phyloP scores from a whole-genome alignment of 2,113 vertebrate genomes.

The Datnioides undecimradiatus region DNA sequence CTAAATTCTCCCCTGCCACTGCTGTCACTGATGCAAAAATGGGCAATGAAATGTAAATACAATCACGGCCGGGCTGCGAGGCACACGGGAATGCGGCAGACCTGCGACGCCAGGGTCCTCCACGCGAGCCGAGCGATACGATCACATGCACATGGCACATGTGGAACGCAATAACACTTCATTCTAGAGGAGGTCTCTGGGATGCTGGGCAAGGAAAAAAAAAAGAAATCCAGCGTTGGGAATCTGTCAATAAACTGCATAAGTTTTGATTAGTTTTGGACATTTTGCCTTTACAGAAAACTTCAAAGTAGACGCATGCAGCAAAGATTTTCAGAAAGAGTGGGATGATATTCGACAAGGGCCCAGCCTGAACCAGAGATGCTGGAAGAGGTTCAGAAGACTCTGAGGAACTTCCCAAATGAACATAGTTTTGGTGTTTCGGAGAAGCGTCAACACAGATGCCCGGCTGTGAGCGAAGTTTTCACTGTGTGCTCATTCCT shows the following conservation, averaged over 20 bases:
- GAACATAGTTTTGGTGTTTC: conserved; percentile 14
- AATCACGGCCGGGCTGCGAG: neutral
- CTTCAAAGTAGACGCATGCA: conserved; percentile 17
- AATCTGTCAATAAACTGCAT: conserved; percentile 24
- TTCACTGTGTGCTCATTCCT: conserved; percentile 21
- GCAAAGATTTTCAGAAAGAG: conserved; percentile 17
- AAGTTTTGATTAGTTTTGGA: conserved; percentile 35
- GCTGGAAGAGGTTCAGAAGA: conserved; percentile 46
- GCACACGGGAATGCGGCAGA: conserved; percentile 9
- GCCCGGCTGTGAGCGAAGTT: neutral
- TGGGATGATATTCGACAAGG: conserved; percentile 36
- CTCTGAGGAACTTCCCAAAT: conserved; percentile 29
- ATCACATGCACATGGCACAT: neutral
- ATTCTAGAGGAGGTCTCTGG: neutral
- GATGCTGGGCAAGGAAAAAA: neutral
- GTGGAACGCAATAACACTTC: neutral
- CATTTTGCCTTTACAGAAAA: conserved; percentile 17
- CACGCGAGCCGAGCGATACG: neutral
- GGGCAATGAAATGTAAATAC: conserved; percentile 66
- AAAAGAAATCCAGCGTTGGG: neutral
- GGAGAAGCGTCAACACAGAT: conserved; percentile 6
- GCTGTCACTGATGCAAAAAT: conserved; percentile 65
- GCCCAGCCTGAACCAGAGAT: conserved; percentile 22
- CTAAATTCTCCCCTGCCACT: conserved; percentile 68
- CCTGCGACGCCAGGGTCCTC: conserved; percentile 3